Evolutionary conservation across 2,113 vertebrate genomes (phyloP).

Genomic region (Monopterus albus): DNA sequence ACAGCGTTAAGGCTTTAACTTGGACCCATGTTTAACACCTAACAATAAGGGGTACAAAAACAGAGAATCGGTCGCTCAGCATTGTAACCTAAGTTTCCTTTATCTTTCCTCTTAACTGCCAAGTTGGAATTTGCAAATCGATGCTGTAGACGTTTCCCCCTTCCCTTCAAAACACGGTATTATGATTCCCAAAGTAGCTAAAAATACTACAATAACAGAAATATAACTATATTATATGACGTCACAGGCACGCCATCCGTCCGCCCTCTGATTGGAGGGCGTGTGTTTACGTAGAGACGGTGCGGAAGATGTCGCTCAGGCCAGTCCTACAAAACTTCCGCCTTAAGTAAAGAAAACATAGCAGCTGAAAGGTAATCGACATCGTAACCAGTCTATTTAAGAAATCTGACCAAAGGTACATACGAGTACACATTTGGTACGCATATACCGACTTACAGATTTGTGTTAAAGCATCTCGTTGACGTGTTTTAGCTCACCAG

Average conservation of each 20-base stretch:
- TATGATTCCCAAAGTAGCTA: no score
- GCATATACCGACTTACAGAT: not conserved
- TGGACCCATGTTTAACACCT: not conserved
- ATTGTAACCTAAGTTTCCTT: not conserved
- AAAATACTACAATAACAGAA: no score
- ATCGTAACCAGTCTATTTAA: conserved; percentile 47
- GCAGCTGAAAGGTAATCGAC: conserved; percentile 71
- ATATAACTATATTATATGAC: not conserved
- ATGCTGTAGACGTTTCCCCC: no score
- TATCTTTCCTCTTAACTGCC: not conserved
- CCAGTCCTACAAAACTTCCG: conserved; percentile 81
- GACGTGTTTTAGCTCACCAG: conserved; percentile 11
- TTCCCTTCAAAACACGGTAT: no score
- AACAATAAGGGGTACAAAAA: not conserved
- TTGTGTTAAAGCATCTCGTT: not conserved
- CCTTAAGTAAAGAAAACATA: conserved; percentile 81
- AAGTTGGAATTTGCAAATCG: no score
- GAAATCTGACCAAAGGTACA: conserved; percentile 72
- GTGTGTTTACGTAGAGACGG: conserved; percentile 56
- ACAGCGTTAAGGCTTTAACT: no score
- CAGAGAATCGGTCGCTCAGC: no score
- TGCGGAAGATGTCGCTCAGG: conserved; percentile 77
- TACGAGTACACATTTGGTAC: conserved; percentile 21
- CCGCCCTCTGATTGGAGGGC: conserved; percentile 55
- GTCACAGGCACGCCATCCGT: not conserved